Evolutionary conservation across 2,113 vertebrate species (phyloP).

Genomic region (Mormyrus lacerda): DNA sequence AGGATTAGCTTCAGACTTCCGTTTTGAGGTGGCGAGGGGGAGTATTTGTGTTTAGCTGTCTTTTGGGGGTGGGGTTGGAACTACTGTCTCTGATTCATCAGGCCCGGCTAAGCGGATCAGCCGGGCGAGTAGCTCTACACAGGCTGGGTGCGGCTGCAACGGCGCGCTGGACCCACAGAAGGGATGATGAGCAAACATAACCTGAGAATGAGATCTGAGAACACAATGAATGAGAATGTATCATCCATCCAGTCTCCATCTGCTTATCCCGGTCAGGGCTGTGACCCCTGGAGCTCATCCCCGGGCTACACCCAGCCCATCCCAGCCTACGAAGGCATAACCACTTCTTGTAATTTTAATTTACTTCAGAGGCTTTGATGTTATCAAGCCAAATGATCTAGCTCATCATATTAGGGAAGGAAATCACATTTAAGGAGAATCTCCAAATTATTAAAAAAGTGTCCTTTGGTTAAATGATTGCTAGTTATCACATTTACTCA

Average conservation of each 20-base stretch:
- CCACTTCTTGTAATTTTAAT: conserved; percentile 26
- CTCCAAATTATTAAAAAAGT: conserved; percentile 44
- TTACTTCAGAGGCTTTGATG: conserved; percentile 13
- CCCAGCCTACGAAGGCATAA: conserved; percentile 20
- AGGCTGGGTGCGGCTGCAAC: background rate
- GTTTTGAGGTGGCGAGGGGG: background rate
- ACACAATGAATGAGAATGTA: conserved; percentile 12
- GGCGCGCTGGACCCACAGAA: background rate
- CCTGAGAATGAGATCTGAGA: background rate
- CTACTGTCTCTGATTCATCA: background rate
- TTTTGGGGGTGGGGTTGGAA: background rate
- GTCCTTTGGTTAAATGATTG: conserved; percentile 68
- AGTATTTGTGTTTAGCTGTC: background rate
- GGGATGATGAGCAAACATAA: background rate
- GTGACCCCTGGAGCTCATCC: background rate
- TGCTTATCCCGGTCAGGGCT: background rate
- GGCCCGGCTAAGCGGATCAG: background rate
- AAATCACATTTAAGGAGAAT: conserved; percentile 32
- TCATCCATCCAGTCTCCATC: background rate
- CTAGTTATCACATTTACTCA: conserved; percentile 70
- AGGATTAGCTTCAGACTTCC: background rate
- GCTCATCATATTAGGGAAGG: conserved; percentile 18
- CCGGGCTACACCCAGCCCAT: background rate
- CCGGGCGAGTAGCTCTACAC: background rate
- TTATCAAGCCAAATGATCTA: conserved; percentile 12